A percentile compares a stretch with the other conserved stretches of the same genome.
phyloP scores from a whole-genome alignment of 2,113 vertebrate genomes.

The Urocynchramus pylzowi region DNA sequence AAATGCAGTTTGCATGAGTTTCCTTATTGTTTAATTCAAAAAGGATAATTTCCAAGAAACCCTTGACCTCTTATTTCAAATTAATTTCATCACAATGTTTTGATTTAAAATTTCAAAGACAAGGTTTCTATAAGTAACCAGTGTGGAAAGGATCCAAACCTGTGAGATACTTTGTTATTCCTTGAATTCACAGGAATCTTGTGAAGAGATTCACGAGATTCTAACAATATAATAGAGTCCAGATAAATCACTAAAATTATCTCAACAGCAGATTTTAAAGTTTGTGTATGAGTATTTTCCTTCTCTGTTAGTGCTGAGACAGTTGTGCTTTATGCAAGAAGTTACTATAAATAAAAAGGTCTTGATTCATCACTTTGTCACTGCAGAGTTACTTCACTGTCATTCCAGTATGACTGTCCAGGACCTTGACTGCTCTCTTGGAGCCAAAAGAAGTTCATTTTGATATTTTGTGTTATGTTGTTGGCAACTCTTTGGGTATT shows the following conservation, averaged over 20 bases:
- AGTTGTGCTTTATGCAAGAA: not conserved
- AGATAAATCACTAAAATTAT: not conserved
- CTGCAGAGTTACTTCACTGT: not conserved
- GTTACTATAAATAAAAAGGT: not conserved
- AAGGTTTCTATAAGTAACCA: not conserved
- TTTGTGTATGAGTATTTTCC: not conserved
- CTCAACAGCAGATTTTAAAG: not conserved
- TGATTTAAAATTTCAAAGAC: slow-evolving; percentile 6
- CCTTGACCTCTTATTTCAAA: not conserved
- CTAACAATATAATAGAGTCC: not conserved
- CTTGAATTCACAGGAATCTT: not conserved
- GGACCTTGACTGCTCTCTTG: not conserved
- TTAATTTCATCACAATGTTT: not conserved
- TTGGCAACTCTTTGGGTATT: not conserved
- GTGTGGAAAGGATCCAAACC: not conserved
- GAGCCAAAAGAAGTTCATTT: not conserved
- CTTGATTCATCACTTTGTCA: not conserved
- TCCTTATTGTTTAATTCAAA: not conserved
- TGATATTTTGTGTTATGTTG: not conserved
- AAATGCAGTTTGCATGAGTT: not conserved
- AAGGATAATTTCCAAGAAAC: slow-evolving; percentile 6
- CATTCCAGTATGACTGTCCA: not conserved
- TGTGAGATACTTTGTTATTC: not conserved
- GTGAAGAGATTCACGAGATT: not conserved
- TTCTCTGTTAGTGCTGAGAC: not conserved